Base-by-base conservation (phyloP, 2,888 invertebrate genomes). In the Scaptomyza flava region DNA sequence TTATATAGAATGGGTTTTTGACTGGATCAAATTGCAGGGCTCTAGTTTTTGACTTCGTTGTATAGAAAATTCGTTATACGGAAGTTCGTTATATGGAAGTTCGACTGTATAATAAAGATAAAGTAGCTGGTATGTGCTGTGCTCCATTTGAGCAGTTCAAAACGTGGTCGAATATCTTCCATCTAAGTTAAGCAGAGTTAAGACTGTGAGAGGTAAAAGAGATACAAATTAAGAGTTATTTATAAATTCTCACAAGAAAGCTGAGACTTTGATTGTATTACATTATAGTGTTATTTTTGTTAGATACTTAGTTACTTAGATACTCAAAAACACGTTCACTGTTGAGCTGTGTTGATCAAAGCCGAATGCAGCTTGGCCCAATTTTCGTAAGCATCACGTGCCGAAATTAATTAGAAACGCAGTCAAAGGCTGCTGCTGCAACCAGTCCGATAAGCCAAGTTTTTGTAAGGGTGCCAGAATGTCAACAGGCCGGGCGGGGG, bases 381-480 rank as follows among this genome's bases (percentile, higher is more conserved):
- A 41, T 17, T 43, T 64, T 65, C 66, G 58, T 69, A 70, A 64
- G 43, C 50, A 60, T 51, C 50, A 57, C 50, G 23, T 53, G 60
- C 62, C 36, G 34, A 63, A 77, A 71, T 62, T 86, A 86, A 82
- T 82, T 83, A 78, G 62, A 67, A 67, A 63, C 20, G 50, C 8
- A 51, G 50, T 36, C 56, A 47, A 30, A 59, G 14, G 48, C 36
- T 12, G 52, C 46, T 50, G 67, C 66, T 65, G 74, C 69, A 56
- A 42, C 12, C 45, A 33, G 31, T 41, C 50, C 80, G 67, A 61
- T 68, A 77, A 68, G 63, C 42, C 48, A 41, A 33, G 51, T 65
- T 27, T 27, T 67, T 71, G 14, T 43, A 36, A 30, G 54, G 41
- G 47, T 53, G 69, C 38, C 58, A 42, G 51, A 79, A 67, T 66